Base-by-base conservation (phyloP, 1,140 invertebrate species). In the Pentalonia nigronervosa region DNA sequence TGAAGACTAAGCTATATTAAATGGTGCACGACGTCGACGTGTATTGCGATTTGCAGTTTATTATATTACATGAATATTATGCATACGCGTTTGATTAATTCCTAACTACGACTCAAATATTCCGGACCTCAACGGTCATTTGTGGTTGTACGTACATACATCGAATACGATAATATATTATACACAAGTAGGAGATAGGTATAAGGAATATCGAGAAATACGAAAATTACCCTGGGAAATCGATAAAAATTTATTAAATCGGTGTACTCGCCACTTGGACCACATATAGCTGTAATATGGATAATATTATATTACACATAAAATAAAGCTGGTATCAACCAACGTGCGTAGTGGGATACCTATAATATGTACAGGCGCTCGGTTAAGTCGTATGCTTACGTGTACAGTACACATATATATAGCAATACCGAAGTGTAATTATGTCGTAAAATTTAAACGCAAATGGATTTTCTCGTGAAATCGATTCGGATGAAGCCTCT, bases 371-470 rank as follows among this genome's bases (percentile, higher is more conserved):
- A 17, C n/a, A 76, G 6, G 17, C n/a, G 1, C 30, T 76, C n/a
- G 14, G 60, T n/a, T 67, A 67, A 30, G 30, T 76, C 60, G 60
- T 76, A 76, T 76, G 7, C 23, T 8, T 21, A 23, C 56, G 25
- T 56, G 56, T 25, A 9, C 25, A 56, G 56, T 25, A 25, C 60
- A 6, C 11, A 76, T 56, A 56, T 25, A n/a, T 2, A 76, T 1
- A 76, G 14, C 14, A 76, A 30, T 76, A n/a, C 14, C 30, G 4
- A 76, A n/a, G 34, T 83, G 76, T 83, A 47, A 86, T 86, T 86
- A 86, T 47, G 84, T 86, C 84, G 84, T 86, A 86, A 86, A 86
- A 86, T 86, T 45, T 86, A 86, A 86, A 86, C 41, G 84, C 11
- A 25, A 47, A 86, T 41, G 8, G 25, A 30, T 84, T 45, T 47